Evolutionary conservation across 2,797 vertebrate species (phyloP).

Genomic region (Alauda arvensis): DNA sequence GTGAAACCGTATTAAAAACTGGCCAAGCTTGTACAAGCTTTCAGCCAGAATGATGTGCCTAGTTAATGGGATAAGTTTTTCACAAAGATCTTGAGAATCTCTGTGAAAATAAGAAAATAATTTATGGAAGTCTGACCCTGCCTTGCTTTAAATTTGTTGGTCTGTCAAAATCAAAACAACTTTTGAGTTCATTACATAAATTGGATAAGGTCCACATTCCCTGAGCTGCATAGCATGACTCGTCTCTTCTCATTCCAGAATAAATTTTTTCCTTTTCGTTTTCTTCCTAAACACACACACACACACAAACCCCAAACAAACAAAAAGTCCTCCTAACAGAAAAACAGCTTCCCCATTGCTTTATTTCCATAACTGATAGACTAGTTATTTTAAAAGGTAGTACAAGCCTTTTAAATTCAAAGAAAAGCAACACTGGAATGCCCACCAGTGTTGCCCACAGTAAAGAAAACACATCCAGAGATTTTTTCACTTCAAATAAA

Average conservation of each 20-base stretch:
- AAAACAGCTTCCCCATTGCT: background rate
- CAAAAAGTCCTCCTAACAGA: background rate
- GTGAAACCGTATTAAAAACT: background rate
- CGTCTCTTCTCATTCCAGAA: background rate
- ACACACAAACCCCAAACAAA: background rate
- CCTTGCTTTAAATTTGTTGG: background rate
- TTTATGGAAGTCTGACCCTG: background rate
- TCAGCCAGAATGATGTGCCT: background rate
- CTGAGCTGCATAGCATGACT: background rate
- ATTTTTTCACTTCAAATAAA: slow-evolving; percentile 35
- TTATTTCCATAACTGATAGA: background rate
- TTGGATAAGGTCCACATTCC: background rate
- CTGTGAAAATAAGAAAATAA: background rate
- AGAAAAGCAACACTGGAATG: background rate
- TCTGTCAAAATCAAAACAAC: background rate
- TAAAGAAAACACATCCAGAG: background rate
- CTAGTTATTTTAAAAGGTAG: background rate
- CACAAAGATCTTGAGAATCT: background rate
- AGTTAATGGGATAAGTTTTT: background rate
- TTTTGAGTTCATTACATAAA: background rate
- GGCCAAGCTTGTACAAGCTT: background rate
- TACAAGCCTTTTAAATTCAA: background rate
- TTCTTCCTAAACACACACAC: background rate
- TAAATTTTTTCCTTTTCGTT: background rate
- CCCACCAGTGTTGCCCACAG: background rate